These are phyloP conservation scores for Brienomyrus brachyistius DNA, from an alignment of 2,113 vertebrate species.

Conservation along the genomic window DNA sequence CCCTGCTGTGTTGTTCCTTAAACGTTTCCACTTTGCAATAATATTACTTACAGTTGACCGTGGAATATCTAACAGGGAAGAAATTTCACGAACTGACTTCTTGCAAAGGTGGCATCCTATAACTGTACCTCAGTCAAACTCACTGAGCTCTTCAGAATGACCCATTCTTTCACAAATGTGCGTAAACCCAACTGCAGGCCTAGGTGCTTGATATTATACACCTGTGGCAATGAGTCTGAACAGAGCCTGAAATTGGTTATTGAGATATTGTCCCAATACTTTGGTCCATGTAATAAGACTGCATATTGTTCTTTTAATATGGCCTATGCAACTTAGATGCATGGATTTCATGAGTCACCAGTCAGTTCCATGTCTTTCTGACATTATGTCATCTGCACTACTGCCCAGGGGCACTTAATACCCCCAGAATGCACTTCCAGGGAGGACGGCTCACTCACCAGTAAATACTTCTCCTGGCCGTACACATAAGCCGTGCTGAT, in stretches of 20 bases:
- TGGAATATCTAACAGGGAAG: no score
- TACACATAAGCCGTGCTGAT: slow-evolving; percentile 96
- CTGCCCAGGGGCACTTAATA: background rate
- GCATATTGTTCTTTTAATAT: background rate
- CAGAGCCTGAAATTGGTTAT: background rate
- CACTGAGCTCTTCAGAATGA: background rate
- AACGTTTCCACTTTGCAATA: background rate
- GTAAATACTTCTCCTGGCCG: slow-evolving; percentile 94
- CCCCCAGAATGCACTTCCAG: background rate
- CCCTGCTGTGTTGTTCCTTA: background rate
- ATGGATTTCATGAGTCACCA: background rate
- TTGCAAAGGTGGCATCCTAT: background rate
- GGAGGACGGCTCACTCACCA: slow-evolving; percentile 66
- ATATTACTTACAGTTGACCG: background rate
- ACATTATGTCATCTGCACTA: background rate
- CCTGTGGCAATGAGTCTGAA: background rate
- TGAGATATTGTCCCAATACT: background rate
- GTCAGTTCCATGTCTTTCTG: background rate
- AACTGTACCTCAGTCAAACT: background rate
- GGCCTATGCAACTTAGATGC: background rate
- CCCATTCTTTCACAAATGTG: background rate
- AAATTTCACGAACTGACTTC: no score
- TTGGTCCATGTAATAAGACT: background rate
- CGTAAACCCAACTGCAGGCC: background rate
- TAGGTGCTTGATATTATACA: background rate